Conservation (phyloP, 1,140 invertebrate genomes). For the Aphaenogaster ashmeadi region DNA sequence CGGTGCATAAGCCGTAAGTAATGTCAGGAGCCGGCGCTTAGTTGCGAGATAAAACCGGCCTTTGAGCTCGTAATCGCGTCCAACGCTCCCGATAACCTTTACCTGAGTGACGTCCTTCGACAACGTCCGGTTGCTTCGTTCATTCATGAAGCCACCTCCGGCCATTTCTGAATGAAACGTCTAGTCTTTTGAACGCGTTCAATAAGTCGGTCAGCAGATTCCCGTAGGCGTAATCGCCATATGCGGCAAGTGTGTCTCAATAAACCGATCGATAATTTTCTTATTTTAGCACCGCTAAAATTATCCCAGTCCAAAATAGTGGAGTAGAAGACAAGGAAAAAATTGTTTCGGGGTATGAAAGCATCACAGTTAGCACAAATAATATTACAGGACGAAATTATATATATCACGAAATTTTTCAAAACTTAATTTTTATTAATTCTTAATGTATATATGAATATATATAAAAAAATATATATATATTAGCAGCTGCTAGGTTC, state of each 20-base stretch:
- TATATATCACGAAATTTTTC: not conserved
- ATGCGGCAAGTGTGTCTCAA: not conserved
- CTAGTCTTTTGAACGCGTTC: constrained; percentile 48
- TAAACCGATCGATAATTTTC: not conserved
- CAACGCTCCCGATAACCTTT: constrained; percentile 63
- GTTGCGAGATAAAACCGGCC: constrained; percentile 64
- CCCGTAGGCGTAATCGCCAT: constrained; percentile 6
- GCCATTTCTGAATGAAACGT: constrained; percentile 64
- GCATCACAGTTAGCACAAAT: not conserved
- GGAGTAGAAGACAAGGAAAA: not conserved
- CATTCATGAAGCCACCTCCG: constrained; percentile 64
- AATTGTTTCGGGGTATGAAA: not conserved
- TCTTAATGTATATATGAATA: not conserved
- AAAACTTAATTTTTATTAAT: not conserved
- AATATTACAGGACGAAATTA: not conserved
- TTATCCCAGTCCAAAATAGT: not conserved
- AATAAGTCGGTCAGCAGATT: constrained; percentile 65
- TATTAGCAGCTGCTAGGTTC: not conserved
- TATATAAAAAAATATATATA: too few relatives aligned
- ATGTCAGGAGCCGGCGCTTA: constrained; percentile 36
- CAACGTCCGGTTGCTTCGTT: constrained; percentile 62
- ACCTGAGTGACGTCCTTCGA: constrained; percentile 65
- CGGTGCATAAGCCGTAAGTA: constrained; percentile 16
- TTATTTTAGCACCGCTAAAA: not conserved
- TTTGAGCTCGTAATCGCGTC: constrained; percentile 56